These are phyloP conservation scores for Brachyhypopomus occidentalis DNA, from an alignment of 2,113 vertebrate genomes.

Conservation along the genomic window DNA sequence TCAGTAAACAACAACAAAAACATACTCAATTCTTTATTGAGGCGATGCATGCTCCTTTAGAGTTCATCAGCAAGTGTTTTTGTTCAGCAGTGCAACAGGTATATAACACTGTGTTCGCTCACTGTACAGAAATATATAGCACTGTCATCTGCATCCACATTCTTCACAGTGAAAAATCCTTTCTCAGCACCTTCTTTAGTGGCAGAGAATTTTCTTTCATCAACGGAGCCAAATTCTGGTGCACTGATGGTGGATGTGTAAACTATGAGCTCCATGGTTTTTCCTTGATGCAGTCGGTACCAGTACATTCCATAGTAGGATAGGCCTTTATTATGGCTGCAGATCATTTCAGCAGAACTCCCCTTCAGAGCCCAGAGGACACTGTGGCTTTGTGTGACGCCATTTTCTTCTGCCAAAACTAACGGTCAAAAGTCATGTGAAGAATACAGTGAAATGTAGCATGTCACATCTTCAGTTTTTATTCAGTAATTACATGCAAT, in stretches of 20 bases:
- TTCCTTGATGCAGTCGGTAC: conserved; percentile 60
- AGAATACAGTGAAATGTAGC: no score
- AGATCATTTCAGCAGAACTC: conserved; percentile 38
- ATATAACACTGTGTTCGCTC: conserved; percentile 39
- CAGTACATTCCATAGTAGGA: conserved; percentile 58
- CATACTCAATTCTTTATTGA: no score
- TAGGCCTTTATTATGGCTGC: conserved; percentile 26
- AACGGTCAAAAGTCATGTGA: not conserved
- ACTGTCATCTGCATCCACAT: conserved; percentile 39
- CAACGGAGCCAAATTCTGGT: conserved; percentile 3
- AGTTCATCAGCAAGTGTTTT: conserved; percentile 41
- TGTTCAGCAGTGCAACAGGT: conserved; percentile 32
- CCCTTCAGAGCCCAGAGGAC: conserved; percentile 7
- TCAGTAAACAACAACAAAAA: no score
- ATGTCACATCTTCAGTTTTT: not conserved
- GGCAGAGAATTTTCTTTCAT: not conserved
- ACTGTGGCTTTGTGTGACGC: conserved; percentile 49
- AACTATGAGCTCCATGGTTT: conserved; percentile 51
- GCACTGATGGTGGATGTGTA: not conserved
- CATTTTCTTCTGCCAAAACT: conserved; percentile 26
- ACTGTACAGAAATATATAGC: conserved; percentile 55
- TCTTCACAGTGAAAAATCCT: conserved; percentile 56
- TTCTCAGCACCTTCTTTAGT: not conserved
- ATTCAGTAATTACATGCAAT: no score
- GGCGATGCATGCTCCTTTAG: no score